Evolutionary conservation across 2,113 vertebrate species (phyloP).

Genomic region (Platysternon megacephalum): DNA sequence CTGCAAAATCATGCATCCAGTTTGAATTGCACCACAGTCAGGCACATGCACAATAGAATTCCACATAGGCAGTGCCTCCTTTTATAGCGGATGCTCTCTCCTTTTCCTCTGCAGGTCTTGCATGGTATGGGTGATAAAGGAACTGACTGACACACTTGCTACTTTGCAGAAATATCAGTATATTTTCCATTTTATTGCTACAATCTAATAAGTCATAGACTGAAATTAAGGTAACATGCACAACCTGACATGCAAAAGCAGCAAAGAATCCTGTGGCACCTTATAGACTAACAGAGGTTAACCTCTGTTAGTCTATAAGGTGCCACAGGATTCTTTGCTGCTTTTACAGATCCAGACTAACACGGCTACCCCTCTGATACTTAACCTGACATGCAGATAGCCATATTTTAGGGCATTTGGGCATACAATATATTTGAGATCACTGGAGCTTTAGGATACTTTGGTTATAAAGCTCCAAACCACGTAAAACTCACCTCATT

Average conservation of each 20-base stretch:
- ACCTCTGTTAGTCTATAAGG: too few relatives aligned
- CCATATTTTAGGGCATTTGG: not conserved
- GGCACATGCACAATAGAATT: not conserved
- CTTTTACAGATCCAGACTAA: too few relatives aligned
- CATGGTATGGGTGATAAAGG: not conserved
- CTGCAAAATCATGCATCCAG: fast-evolving
- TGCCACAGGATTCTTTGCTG: too few relatives aligned
- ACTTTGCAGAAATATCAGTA: not conserved
- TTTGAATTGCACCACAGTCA: not conserved
- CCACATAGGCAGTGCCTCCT: not conserved
- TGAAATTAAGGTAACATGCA: not conserved
- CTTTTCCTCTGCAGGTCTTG: not conserved
- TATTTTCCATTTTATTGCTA: not conserved
- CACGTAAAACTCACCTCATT: not conserved
- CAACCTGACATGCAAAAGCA: not conserved
- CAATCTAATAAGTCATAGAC: not conserved
- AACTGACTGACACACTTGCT: not conserved
- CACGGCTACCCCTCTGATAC: too few relatives aligned
- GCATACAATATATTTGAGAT: not conserved
- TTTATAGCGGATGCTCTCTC: too few relatives aligned
- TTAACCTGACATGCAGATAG: not conserved
- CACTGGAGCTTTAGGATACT: not conserved
- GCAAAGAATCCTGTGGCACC: too few relatives aligned
- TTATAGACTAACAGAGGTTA: too few relatives aligned
- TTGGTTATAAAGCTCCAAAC: not conserved